Conservation (phyloP, 2,888 invertebrate genomes). For the Drosophila pullipes region DNA sequence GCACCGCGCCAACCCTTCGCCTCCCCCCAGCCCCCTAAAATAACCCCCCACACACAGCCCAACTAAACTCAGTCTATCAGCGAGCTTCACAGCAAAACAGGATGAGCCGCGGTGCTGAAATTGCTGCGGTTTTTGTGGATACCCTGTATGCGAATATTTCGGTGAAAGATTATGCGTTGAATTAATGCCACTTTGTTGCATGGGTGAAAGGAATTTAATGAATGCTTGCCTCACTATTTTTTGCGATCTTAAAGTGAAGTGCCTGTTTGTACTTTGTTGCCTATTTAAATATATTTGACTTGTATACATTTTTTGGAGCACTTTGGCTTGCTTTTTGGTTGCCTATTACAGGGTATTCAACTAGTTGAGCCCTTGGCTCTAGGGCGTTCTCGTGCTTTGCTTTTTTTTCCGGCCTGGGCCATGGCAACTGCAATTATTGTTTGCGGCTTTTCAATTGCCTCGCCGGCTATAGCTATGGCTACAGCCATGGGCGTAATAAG, state of each 20-base stretch:
- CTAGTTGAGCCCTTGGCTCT: neutral
- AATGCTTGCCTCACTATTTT: neutral
- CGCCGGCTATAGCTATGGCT: slow-evolving; percentile 24
- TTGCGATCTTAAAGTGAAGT: neutral
- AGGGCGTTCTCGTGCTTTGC: neutral
- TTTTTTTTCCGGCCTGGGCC: slow-evolving; percentile 41
- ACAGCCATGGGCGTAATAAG: neutral
- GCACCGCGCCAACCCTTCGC: slow-evolving; percentile 34
- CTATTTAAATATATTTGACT: neutral
- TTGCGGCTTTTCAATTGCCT: slow-evolving; percentile 79
- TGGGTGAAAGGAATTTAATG: neutral
- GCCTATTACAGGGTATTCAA: slow-evolving; percentile 25
- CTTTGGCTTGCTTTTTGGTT: neutral
- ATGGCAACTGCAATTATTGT: slow-evolving; percentile 75
- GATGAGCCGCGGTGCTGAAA: slow-evolving; percentile 68
- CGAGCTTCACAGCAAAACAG: slow-evolving; percentile 46
- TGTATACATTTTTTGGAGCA: neutral
- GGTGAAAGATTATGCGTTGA: neutral
- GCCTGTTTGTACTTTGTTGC: neutral
- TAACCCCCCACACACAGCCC: neutral
- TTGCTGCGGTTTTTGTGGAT: slow-evolving; percentile 60
- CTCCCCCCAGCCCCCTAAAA: neutral
- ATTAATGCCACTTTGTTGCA: neutral
- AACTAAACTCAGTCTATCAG: neutral
- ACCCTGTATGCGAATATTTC: slow-evolving; percentile 21